Evolutionary conservation across 2,888 invertebrate species (phyloP).

Genomic region (Drosophila suboccidentalis): DNA sequence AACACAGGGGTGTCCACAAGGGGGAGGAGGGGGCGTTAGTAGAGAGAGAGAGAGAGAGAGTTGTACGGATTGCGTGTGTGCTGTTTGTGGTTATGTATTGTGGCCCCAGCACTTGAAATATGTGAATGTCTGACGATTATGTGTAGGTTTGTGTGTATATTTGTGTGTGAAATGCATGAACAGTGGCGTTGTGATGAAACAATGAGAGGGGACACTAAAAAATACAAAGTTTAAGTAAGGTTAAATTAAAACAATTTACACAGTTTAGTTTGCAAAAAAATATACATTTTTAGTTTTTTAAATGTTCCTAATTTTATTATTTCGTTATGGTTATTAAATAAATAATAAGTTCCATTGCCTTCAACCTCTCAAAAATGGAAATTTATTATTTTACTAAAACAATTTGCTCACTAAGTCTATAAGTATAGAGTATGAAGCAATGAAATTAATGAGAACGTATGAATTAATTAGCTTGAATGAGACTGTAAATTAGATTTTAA

Average conservation of each 20-base stretch:
- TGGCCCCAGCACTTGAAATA: conserved; percentile 50
- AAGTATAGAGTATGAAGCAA: not conserved
- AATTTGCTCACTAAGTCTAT: not conserved
- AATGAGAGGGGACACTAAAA: not conserved
- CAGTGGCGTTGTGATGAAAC: conserved; percentile 5
- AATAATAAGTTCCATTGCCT: not conserved
- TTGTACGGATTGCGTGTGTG: conserved; percentile 33
- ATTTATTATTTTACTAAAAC: no score
- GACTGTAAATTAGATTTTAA: not conserved
- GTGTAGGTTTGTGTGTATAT: not conserved
- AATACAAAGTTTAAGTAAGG: no score
- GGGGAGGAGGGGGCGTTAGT: not conserved
- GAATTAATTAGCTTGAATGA: not conserved
- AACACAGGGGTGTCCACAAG: conserved; percentile 30
- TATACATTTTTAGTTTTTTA: no score
- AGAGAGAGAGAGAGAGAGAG: not conserved
- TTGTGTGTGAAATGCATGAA: not conserved
- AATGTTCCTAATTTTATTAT: no score
- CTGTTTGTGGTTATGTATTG: conserved; percentile 65
- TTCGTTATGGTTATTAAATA: no score
- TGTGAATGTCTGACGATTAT: conserved; percentile 43
- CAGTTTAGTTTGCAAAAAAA: not conserved
- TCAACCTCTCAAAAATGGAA: not conserved
- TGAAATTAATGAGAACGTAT: not conserved
- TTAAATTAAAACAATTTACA: no score